These are phyloP conservation scores for Triops cancriformis DNA, from an alignment of 1,140 invertebrate genomes.

Conservation along the genomic window DNA sequence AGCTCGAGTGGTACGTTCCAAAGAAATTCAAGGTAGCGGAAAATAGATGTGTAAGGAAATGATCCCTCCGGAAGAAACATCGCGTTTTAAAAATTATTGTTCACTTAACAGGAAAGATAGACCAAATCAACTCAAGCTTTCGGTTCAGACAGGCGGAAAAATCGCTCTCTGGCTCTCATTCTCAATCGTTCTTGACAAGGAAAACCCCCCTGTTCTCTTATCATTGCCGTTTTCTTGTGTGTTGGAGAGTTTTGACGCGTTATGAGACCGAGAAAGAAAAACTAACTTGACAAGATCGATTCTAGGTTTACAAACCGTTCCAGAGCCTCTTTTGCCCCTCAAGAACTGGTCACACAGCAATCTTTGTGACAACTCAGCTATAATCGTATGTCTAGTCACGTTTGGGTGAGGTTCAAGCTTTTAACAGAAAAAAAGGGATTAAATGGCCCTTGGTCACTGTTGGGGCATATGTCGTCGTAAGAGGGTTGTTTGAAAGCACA, in stretches of 20 bases:
- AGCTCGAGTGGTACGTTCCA: too few species aligned
- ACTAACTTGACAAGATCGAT: slow-evolving; percentile 11
- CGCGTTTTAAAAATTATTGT: neutral
- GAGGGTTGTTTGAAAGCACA: neutral
- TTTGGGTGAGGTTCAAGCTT: neutral
- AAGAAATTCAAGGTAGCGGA: too few species aligned
- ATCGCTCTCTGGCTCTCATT: neutral
- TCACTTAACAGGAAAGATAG: neutral
- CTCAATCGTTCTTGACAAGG: too few species aligned
- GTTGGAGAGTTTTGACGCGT: neutral
- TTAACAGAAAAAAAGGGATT: neutral
- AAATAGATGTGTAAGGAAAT: neutral
- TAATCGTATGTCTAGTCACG: neutral
- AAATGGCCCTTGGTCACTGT: neutral
- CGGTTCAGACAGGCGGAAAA: neutral
- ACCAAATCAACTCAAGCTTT: neutral
- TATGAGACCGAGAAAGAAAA: neutral
- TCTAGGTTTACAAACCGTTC: neutral
- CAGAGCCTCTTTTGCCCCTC: neutral
- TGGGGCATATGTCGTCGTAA: neutral
- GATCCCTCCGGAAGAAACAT: neutral
- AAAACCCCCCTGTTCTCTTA: neutral
- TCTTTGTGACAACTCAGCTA: neutral
- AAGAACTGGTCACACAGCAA: neutral
- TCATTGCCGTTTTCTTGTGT: neutral